These are phyloP conservation scores for Callitettix versicolor DNA, from an alignment of 1,140 invertebrate genomes.

Conservation along the genomic window DNA sequence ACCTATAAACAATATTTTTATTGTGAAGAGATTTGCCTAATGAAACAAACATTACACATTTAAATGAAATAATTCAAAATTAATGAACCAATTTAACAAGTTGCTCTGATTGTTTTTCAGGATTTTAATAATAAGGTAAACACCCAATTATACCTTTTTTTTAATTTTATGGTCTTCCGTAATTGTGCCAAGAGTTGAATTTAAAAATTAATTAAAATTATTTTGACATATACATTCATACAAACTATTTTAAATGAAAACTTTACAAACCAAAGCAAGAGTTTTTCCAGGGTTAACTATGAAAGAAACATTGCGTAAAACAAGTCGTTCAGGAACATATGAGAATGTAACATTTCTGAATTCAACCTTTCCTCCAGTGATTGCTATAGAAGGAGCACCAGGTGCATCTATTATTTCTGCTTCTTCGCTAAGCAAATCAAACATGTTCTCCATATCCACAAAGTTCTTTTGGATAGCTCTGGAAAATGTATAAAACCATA, in stretches of 20 bases:
- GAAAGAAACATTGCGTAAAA: constrained; percentile 80
- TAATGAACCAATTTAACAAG: neutral
- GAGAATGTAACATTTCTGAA: constrained; percentile 83
- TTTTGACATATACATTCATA: too few relatives aligned
- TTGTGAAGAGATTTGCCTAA: too few relatives aligned
- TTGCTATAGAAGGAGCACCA: constrained; percentile 56
- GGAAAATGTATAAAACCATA: constrained; percentile 22
- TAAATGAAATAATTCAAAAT: neutral
- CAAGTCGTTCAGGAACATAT: constrained; percentile 69
- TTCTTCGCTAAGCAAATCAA: constrained; percentile 79
- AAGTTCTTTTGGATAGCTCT: constrained; percentile 95
- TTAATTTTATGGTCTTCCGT: too few relatives aligned
- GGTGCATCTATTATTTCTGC: constrained; percentile 76
- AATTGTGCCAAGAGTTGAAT: too few relatives aligned
- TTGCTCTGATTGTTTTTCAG: neutral
- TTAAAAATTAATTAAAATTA: too few relatives aligned
- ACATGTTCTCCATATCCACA: constrained; percentile 99
- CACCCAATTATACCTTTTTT: too few relatives aligned
- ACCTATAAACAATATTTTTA: constrained; percentile 43
- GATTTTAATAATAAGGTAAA: too few relatives aligned
- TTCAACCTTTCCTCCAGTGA: constrained; percentile 69
- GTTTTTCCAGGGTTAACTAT: constrained; percentile 80
- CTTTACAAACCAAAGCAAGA: constrained; percentile 69
- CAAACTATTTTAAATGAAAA: too few relatives aligned
- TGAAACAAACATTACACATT: neutral